Conservation (phyloP, 2,888 invertebrate genomes). For the Eupsilia transversa region DNA sequence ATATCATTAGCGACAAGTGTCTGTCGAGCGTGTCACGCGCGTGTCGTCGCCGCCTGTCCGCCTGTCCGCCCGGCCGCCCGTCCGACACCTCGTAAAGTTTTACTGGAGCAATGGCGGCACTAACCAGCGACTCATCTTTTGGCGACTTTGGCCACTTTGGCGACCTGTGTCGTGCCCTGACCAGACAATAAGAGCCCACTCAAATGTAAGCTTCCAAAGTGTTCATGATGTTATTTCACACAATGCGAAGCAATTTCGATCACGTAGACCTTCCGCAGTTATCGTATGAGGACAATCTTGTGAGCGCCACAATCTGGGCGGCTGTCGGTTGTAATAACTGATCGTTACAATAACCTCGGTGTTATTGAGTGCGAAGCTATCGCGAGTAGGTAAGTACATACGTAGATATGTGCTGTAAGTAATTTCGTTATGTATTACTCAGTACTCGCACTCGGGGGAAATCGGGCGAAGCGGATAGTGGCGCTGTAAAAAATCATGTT, state of each 20-base stretch:
- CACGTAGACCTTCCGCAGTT: constrained; percentile 16
- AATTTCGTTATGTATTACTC: constrained; percentile 22
- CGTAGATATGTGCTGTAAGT: constrained; percentile 4
- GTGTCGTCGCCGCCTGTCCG: constrained; percentile 1
- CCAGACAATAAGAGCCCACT: not conserved
- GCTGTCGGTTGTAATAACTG: constrained; percentile 13
- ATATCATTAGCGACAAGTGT: constrained; percentile 35
- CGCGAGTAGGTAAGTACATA: not conserved
- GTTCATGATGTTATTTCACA: constrained; percentile 13
- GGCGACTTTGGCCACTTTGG: not conserved
- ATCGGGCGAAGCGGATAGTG: constrained; percentile 29
- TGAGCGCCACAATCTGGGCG: not conserved
- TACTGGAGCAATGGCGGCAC: constrained; percentile 12
- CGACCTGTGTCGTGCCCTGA: too few relatives aligned
- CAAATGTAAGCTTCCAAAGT: not conserved
- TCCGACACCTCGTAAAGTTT: constrained; percentile 34
- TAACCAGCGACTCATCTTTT: constrained; percentile 13
- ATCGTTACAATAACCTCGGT: not conserved
- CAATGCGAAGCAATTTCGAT: constrained; percentile 37
- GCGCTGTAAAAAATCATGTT: constrained; percentile 31
- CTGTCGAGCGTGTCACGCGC: constrained; percentile 8
- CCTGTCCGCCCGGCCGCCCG: not conserved
- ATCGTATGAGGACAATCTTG: constrained; percentile 15
- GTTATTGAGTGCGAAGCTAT: not conserved
- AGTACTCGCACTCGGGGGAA: constrained; percentile 44